Percentiles rank a stretch among this genome's conserved stretches.
phyloP scores from a whole-genome alignment of 1,140 invertebrate genomes.

The Sitodiplosis mosellana region DNA sequence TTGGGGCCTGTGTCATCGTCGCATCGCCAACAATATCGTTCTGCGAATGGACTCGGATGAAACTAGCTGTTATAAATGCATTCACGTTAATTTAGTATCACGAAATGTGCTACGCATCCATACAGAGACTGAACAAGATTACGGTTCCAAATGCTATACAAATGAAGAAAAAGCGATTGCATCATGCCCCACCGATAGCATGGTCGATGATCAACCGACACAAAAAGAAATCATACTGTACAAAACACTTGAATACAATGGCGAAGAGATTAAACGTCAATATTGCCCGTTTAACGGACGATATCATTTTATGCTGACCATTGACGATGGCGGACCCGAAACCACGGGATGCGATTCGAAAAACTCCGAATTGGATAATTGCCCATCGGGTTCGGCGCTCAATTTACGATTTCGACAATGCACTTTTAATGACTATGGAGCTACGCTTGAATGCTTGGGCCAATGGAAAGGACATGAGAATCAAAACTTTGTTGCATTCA shows the following conservation, averaged over 20 bases:
- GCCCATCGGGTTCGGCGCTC: slow-evolving; percentile 41
- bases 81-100: slow-evolving; percentile 37
- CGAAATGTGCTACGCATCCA: slow-evolving; percentile 44
- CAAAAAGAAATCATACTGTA: slow-evolving; percentile 31
- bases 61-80: slow-evolving; percentile 38
- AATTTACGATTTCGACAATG: slow-evolving; percentile 36
- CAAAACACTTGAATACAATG: slow-evolving; percentile 32
- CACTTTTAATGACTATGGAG: slow-evolving; percentile 31
- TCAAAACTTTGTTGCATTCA: slow-evolving; percentile 39
- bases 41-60: slow-evolving; percentile 36
- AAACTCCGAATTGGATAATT: slow-evolving; percentile 39
- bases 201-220: slow-evolving; percentile 24
- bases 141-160: slow-evolving; percentile 35
- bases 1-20: slow-evolving; percentile 44
- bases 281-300: slow-evolving; percentile 47
- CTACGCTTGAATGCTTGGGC: slow-evolving; percentile 46
- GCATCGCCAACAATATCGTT: slow-evolving; percentile 38
- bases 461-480: slow-evolving; percentile 39
- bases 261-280: slow-evolving; percentile 30
- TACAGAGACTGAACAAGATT: slow-evolving; percentile 34
- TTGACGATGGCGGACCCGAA: slow-evolving; percentile 31
- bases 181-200: slow-evolving; percentile 33
- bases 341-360: slow-evolving; percentile 32
- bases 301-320: slow-evolving; percentile 39
- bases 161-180: slow-evolving; percentile 35